phyloP scores from a whole-genome alignment of 2,113 vertebrate species.

The Corynorhinus townsendii region DNA sequence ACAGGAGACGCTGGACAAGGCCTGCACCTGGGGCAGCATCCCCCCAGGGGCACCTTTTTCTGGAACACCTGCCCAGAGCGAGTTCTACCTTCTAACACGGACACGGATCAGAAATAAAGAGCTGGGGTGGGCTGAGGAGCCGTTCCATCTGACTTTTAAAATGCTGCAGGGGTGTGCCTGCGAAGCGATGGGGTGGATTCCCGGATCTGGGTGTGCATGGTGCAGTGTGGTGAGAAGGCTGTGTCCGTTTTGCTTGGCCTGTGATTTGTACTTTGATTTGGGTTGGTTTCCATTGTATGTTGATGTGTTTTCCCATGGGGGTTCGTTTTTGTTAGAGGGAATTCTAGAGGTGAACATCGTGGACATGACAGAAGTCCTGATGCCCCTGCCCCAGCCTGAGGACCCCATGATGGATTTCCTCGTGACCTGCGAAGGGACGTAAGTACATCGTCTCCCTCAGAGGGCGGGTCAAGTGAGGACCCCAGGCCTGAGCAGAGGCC shows the following conservation, averaged over 20 bases:
- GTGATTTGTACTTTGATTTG: not conserved
- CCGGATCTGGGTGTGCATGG: not conserved
- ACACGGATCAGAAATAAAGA: not conserved
- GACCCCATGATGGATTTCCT: slow-evolving; percentile 88
- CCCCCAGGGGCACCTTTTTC: too few species aligned
- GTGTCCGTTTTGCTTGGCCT: not conserved
- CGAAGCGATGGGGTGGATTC: not conserved
- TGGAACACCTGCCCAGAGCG: not conserved
- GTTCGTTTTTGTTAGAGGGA: slow-evolving; percentile 81
- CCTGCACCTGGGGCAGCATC: not conserved
- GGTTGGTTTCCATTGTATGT: not conserved
- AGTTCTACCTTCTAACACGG: not conserved
- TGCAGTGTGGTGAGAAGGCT: not conserved
- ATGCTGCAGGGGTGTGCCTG: not conserved
- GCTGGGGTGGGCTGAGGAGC: not conserved
- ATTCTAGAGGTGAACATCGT: slow-evolving; percentile 80
- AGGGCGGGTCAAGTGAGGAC: not conserved
- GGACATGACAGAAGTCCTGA: slow-evolving; percentile 80
- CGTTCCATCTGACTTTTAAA: not conserved
- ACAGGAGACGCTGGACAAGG: too few species aligned
- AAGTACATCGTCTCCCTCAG: slow-evolving; percentile 44
- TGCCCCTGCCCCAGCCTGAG: slow-evolving; percentile 76
- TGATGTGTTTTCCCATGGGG: not conserved
- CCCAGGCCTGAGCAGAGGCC: not conserved
- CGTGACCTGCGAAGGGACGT: slow-evolving; percentile 92